Conservation (phyloP, 2,888 invertebrate species). For the Rhogogaster chlorosoma region DNA sequence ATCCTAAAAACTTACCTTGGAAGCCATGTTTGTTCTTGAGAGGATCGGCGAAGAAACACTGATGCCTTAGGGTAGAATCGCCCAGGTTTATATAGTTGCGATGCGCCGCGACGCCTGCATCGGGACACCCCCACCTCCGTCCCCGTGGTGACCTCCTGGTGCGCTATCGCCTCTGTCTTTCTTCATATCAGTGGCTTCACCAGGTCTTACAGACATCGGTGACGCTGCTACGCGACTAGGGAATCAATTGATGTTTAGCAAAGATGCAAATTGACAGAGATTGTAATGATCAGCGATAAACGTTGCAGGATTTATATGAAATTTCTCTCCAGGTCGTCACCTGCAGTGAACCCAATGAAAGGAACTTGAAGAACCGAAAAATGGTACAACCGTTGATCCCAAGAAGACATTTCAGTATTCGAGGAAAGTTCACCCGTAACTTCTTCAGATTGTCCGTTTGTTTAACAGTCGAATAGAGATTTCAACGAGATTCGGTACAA, state of each 20-base stretch:
- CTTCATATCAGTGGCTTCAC: slow-evolving; percentile 64
- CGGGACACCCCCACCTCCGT: slow-evolving; percentile 61
- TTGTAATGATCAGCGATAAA: background rate
- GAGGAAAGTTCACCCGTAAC: background rate
- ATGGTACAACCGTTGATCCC: background rate
- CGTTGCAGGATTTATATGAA: background rate
- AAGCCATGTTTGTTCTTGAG: slow-evolving; percentile 68
- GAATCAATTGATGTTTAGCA: slow-evolving; percentile 59
- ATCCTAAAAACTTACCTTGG: slow-evolving; percentile 64
- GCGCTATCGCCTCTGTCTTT: slow-evolving; percentile 57
- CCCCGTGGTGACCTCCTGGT: slow-evolving; percentile 47
- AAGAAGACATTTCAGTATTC: background rate
- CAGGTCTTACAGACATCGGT: slow-evolving; percentile 58
- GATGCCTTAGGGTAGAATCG: slow-evolving; percentile 69
- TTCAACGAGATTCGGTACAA: background rate
- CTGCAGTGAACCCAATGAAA: background rate
- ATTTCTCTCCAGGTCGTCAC: background rate
- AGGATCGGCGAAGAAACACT: slow-evolving; percentile 69
- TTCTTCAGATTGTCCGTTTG: background rate
- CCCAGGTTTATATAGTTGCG: slow-evolving; percentile 69
- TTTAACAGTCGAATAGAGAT: background rate
- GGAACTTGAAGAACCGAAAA: background rate
- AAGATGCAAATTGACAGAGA: slow-evolving; percentile 36
- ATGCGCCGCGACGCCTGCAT: slow-evolving; percentile 58
- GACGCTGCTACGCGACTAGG: slow-evolving; percentile 62